Base-by-base conservation (phyloP, 2,888 invertebrate genomes). In the Xanthorhoe spadicearia region DNA sequence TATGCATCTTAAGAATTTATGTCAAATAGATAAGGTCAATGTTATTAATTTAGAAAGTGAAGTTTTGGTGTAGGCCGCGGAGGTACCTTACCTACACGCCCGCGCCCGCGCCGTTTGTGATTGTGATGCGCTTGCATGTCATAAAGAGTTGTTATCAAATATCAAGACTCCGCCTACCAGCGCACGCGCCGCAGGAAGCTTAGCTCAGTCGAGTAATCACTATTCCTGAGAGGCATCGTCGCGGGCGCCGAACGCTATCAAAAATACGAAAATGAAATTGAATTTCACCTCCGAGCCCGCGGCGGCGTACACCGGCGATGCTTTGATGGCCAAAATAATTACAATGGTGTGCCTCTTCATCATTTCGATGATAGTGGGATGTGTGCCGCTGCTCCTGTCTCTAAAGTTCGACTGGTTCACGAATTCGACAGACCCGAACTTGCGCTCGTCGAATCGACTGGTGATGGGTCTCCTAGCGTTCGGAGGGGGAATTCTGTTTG, bases 401-500 rank as follows among this genome's bases (percentile, higher is more conserved):
- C 90, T 94, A 62, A 95, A 94, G 84, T 94, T 95, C 72, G 94
- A 95, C 72, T 96, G 96, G 95, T 92, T 94, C 70, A 82, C 85
- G 17, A 89, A 88, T 65, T 77, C 86, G 0, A 80, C 85, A 38
- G 87, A 87, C 55, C 81, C 90, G 9, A 86, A 93, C 68, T 88
- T 94, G 79, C 83, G 89, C 53, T 85, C 90, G 35, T 94, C 95
- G 5, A 94, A 93, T 75, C 82, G 79, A 74, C 77, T 94, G 19
- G 95, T 96, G 51, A 91, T 94, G 73, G 92, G 95, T n/a, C 83
- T 97, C 8, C 86, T 97, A 53, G 95, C 96, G 57, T 96, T 97
- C 73, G 97, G 97, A 9, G 97, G 97, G 8, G 97, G 97, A 6
- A 97, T 97, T 0, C 89, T 97, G 7, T 93, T 97, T 59, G 95